Evolutionary conservation across 2,113 vertebrate species (phyloP).

Genomic region (Procavia capensis): DNA sequence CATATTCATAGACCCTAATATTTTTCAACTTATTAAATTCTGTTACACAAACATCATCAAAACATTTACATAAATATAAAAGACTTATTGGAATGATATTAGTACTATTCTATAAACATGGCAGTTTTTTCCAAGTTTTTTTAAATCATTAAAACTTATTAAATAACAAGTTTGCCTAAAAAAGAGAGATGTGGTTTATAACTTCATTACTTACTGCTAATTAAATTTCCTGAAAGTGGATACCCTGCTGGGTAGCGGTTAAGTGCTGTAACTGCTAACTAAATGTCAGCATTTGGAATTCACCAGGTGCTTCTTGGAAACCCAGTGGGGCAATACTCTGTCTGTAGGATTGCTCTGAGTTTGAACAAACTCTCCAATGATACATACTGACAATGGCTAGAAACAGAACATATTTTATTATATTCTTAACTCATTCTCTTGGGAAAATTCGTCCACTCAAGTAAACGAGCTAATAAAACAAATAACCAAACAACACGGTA

Average conservation of each 20-base stretch:
- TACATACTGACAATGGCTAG: neutral
- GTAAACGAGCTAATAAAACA: neutral
- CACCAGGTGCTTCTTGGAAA: too few relatives aligned
- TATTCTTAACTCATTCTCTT: neutral
- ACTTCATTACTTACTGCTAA: neutral
- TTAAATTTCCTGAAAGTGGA: conserved; percentile 8
- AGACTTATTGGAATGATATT: neutral
- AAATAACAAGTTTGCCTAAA: neutral
- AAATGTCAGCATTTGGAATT: too few relatives aligned
- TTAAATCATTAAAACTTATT: conserved; percentile 6
- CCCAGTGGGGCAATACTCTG: too few relatives aligned
- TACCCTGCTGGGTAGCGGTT: too few relatives aligned
- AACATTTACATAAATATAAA: neutral
- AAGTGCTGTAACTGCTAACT: too few relatives aligned
- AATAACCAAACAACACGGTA: neutral
- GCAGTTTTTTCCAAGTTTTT: neutral
- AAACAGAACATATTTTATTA: neutral
- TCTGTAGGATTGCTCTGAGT: too few relatives aligned
- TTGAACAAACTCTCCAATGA: too few relatives aligned
- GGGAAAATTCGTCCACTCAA: neutral
- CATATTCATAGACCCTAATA: neutral
- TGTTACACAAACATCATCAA: neutral
- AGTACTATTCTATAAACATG: neutral
- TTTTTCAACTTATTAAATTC: neutral
- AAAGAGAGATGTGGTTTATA: neutral